Conservation (phyloP, 2,888 invertebrate species). For the Tetanocera ferruginea region DNA sequence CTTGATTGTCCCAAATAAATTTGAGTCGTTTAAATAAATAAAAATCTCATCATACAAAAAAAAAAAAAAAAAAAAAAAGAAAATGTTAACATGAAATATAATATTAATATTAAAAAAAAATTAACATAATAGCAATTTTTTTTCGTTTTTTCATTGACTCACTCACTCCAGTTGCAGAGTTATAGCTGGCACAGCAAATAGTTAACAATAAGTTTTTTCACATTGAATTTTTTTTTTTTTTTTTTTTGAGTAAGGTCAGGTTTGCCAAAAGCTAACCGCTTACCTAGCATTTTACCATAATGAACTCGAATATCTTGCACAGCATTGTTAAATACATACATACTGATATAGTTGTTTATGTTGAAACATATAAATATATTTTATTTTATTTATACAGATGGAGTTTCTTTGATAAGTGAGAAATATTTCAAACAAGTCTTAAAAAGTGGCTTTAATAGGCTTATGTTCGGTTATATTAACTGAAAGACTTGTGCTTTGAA, state of each 20-base stretch:
- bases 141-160: background rate
- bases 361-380: background rate
- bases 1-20: background rate
- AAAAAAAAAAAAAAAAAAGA: background rate
- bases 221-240: constrained; percentile 13
- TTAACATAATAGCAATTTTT: background rate
- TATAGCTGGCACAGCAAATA: background rate
- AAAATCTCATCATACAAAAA: background rate
- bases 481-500: no score
- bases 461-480: no score
- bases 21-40: background rate
- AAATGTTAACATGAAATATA: background rate
- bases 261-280: constrained; percentile 3
- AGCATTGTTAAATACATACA: background rate
- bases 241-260: constrained; percentile 4
- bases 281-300: constrained; percentile 6
- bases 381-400: no score
- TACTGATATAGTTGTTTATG: background rate
- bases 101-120: background rate
- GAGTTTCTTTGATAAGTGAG: no score
- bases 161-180: background rate
- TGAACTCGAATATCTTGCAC: background rate
- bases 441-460: no score
- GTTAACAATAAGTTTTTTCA: background rate
- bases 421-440: no score